Conservation (phyloP, 2,797 vertebrate genomes). For the Distichodus sexfasciatus region DNA sequence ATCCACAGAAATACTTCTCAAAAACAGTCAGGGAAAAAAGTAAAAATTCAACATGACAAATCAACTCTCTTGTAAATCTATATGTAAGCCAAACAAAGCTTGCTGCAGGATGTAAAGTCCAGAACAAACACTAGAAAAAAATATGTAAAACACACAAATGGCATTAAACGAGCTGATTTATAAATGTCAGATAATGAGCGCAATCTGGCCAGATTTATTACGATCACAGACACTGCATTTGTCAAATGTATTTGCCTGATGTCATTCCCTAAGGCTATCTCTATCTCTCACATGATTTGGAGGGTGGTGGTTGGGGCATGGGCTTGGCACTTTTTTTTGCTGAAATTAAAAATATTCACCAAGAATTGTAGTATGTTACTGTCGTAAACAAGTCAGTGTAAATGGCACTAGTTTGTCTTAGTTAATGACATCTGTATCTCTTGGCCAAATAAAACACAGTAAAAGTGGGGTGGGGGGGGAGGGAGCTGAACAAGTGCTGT, state of each 20-base stretch:
- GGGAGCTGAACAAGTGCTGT: not conserved
- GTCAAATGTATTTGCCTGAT: not conserved
- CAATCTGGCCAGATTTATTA: not conserved
- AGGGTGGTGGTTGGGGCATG: constrained; percentile 44
- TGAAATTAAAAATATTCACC: constrained; percentile 64
- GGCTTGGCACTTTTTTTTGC: constrained; percentile 66
- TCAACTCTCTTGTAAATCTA: constrained; percentile 53
- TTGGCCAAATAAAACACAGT: constrained; percentile 43
- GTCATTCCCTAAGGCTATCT: not conserved
- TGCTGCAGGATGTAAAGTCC: constrained; percentile 53
- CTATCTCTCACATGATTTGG: constrained; percentile 18
- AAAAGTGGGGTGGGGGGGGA: too few species aligned
- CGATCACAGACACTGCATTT: constrained; percentile 10
- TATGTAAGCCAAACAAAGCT: constrained; percentile 46
- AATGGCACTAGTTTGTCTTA: too few species aligned
- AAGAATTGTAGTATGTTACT: constrained; percentile 66
- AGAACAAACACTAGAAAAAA: constrained; percentile 53
- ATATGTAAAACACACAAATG: constrained; percentile 52
- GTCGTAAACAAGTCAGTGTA: constrained; percentile 67
- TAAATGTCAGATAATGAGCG: not conserved
- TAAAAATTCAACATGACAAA: constrained; percentile 49
- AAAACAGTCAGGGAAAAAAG: constrained; percentile 19
- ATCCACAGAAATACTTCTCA: constrained; percentile 66
- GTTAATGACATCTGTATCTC: constrained; percentile 18
- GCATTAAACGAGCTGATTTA: constrained; percentile 45